These are phyloP conservation scores for Cyclopterus lumpus DNA, from an alignment of 2,797 vertebrate species.

Conservation along the genomic window DNA sequence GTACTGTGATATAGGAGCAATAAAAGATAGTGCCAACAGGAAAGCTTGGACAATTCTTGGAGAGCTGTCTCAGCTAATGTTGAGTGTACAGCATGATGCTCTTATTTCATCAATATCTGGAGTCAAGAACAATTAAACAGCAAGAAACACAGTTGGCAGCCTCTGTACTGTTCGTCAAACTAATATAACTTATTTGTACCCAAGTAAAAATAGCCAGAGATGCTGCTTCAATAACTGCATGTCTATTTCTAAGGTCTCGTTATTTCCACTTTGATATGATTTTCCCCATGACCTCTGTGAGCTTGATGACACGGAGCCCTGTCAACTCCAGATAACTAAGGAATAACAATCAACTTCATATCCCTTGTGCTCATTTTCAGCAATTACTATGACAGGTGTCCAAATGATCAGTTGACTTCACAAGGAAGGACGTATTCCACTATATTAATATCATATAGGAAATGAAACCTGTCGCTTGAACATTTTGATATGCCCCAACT, in stretches of 20 bases:
- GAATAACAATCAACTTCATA: slow-evolving; percentile 10
- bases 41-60: neutral
- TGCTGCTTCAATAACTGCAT: slow-evolving; percentile 7
- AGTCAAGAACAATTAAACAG: slow-evolving; percentile 9
- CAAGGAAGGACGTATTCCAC: neutral
- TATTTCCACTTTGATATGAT: slow-evolving; percentile 20
- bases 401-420: neutral
- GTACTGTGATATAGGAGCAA: neutral
- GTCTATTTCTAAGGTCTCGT: slow-evolving; percentile 2
- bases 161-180: neutral
- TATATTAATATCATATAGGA: neutral
- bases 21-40: neutral
- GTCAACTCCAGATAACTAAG: neutral
- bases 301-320: neutral
- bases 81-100: neutral
- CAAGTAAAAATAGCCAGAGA: neutral
- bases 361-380: neutral
- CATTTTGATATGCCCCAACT: neutral
- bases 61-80: neutral
- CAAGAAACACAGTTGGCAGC: neutral
- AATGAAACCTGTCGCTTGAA: neutral
- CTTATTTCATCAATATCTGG: neutral
- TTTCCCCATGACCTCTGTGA: slow-evolving; percentile 15
- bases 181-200: neutral
- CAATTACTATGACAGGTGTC: neutral